Evolutionary conservation across 2,113 vertebrate species (phyloP), one percentile per base, ranked within the genome.

Genomic region (Oncorhynchus keta): DNA sequence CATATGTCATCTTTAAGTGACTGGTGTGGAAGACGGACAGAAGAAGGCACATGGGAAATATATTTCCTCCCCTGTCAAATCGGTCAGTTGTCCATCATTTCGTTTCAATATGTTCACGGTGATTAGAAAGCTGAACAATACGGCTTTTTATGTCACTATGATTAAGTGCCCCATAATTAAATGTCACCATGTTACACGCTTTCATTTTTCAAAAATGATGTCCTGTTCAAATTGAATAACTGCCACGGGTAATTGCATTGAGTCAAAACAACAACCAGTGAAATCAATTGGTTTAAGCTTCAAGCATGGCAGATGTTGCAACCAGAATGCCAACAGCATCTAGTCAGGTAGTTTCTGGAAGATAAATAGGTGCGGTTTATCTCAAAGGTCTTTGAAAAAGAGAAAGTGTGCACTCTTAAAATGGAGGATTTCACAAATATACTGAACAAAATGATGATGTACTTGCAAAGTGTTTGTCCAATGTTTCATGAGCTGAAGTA

Each of bases 131-230:
- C 45, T 12, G n/a, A 71, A 16, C 30, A 67, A 22, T 8, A 30
- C 51, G 69, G 45, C 45, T 66, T 68, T 67, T 12, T 14, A 48
- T 64, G 55, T 55, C 67, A 72, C 39, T 66, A 13, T 69, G 65
- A 82, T 76, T n/a, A 72, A 59, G 16, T 5, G 48, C 67, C 72
- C 57, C 48, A 72, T 68, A 73, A 78, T 76, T 22, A 72, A 59
- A 78, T 64, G 2, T 73, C 45, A 69, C 12, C 61, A n/a, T 1
- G 2, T 74, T 66, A 72, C 49, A 64, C 72, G 20, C 68, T 73
- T 73, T 57, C 18, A 79, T 75, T 68, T 26, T 12, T 71, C 55
- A 59, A 6, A 66, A 74, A 59, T 7, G 73, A 18, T 71, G 13
- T 26, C 35, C 72, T 39, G 76, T 78, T 70, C 49, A 72, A 72